These are phyloP conservation scores for Melipona bicolor DNA, from an alignment of 2,888 invertebrate genomes.

Conservation along the genomic window DNA sequence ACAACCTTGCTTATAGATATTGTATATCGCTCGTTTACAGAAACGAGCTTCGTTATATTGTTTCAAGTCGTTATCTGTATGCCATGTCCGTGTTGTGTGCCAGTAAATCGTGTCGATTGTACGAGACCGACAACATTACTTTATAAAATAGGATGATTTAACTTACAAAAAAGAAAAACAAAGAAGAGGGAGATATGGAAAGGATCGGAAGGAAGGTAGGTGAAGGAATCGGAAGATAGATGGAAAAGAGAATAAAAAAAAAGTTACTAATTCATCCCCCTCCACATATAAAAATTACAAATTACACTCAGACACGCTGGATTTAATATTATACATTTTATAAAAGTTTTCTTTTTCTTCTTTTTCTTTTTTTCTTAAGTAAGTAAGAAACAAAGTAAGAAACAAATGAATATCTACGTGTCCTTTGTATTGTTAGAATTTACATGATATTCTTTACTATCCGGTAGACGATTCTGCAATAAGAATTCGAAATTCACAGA, in stretches of 20 bases:
- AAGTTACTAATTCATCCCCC: constrained; percentile 52
- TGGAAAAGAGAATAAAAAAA: constrained; percentile 34
- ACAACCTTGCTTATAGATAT: constrained; percentile 80
- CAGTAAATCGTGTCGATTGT: constrained; percentile 47
- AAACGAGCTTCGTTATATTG: constrained; percentile 73
- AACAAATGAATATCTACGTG: constrained; percentile 50
- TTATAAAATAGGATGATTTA: constrained; percentile 49
- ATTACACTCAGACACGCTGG: constrained; percentile 37
- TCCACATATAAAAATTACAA: constrained; percentile 74
- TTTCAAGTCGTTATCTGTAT: constrained; percentile 82
- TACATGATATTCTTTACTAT: constrained; percentile 27
- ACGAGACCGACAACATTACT: constrained; percentile 50
- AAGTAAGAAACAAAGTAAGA: constrained; percentile 32
- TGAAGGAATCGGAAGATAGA: constrained; percentile 15
- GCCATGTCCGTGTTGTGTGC: constrained; percentile 78
- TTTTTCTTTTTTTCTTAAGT: constrained; percentile 10
- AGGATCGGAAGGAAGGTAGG: constrained; percentile 7
- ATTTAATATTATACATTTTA: constrained; percentile 51
- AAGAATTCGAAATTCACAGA: constrained; percentile 13
- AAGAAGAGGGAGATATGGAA: background rate
- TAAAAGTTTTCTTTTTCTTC: constrained; percentile 37
- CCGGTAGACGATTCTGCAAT: constrained; percentile 23
- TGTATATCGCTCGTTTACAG: constrained; percentile 68
- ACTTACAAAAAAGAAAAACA: constrained; percentile 39
- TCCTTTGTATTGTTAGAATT: constrained; percentile 40